phyloP scores from a whole-genome alignment of 2,888 invertebrate species.

The Drosophila engyochracea region DNA sequence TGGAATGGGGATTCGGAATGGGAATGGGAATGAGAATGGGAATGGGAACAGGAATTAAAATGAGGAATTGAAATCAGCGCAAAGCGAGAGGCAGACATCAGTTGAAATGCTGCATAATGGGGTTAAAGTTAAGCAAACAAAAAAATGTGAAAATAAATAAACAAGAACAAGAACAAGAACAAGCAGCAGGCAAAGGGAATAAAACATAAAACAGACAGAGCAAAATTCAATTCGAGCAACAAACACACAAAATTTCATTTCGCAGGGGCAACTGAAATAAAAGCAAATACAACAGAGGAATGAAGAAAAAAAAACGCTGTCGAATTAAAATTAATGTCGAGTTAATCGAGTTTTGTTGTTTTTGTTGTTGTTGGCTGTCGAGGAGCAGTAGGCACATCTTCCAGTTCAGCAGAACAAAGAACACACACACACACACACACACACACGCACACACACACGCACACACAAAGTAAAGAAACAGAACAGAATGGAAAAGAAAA shows the following conservation, averaged over 20 bases:
- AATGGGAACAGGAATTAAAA: constrained; percentile 47
- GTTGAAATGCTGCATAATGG: constrained; percentile 57
- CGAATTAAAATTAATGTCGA: constrained; percentile 84
- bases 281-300: constrained; percentile 29
- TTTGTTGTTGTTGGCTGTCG: constrained; percentile 50
- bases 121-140: constrained; percentile 66
- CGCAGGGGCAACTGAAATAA: constrained; percentile 36
- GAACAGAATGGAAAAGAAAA: constrained; percentile 46
- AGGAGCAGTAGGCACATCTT: constrained; percentile 60
- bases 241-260: constrained; percentile 54
- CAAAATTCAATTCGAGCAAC: constrained; percentile 57
- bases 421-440: constrained; percentile 14
- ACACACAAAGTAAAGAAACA: constrained; percentile 20
- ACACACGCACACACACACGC: constrained; percentile 12
- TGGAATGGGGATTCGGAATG: constrained; percentile 2
- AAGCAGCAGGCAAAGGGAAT: constrained; percentile 32
- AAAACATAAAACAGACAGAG: constrained; percentile 51
- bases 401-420: constrained; percentile 63
- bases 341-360: constrained; percentile 84
- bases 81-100: constrained; percentile 40
- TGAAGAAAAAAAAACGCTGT: constrained; percentile 73
- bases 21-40: background rate
- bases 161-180: constrained; percentile 35
- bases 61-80: constrained; percentile 49
- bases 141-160: constrained; percentile 36